Evolutionary conservation across 2,888 invertebrate species (phyloP).

Genomic region (Rhimphoctona megacephalus): DNA sequence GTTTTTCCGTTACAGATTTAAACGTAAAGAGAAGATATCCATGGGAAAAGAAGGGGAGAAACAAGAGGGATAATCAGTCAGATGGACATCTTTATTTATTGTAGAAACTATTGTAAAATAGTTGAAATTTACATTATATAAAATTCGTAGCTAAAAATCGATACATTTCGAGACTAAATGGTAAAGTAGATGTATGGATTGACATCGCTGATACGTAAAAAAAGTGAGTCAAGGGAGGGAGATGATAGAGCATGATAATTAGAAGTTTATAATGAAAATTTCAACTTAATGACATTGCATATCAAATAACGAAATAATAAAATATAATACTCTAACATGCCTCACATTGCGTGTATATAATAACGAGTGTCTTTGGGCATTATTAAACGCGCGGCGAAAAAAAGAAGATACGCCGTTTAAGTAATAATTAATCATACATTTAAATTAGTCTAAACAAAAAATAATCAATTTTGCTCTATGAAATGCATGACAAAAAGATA

Average conservation of each 20-base stretch:
- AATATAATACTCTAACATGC: conserved; percentile 53
- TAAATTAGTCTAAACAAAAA: conserved; percentile 43
- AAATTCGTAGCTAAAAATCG: conserved; percentile 70
- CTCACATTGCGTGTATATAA: conserved; percentile 38
- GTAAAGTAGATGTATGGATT: conserved; percentile 48
- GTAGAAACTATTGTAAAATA: conserved; percentile 82
- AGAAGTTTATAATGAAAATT: conserved; percentile 1
- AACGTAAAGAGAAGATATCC: neutral
- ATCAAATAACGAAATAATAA: conserved; percentile 61
- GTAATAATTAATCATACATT: conserved; percentile 28
- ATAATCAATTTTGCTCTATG: conserved; percentile 42
- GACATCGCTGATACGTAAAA: conserved; percentile 53
- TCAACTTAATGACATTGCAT: conserved; percentile 40
- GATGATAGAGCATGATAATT: conserved; percentile 8
- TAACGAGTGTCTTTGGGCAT: conserved; percentile 48
- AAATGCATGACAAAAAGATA: conserved; percentile 54
- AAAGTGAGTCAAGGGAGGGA: conserved; percentile 4
- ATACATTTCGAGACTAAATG: conserved; percentile 65
- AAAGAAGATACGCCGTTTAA: conserved; percentile 12
- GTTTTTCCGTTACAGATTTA: neutral
- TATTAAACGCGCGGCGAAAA: conserved; percentile 43
- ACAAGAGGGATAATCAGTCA: conserved; percentile 36
- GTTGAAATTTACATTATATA: conserved; percentile 74
- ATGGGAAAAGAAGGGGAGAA: neutral
- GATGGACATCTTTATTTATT: conserved; percentile 75